Percentiles rank a stretch among this genome's conserved stretches.
phyloP scores from a whole-genome alignment of 2,888 invertebrate species.

The Thymelicus lineola region DNA sequence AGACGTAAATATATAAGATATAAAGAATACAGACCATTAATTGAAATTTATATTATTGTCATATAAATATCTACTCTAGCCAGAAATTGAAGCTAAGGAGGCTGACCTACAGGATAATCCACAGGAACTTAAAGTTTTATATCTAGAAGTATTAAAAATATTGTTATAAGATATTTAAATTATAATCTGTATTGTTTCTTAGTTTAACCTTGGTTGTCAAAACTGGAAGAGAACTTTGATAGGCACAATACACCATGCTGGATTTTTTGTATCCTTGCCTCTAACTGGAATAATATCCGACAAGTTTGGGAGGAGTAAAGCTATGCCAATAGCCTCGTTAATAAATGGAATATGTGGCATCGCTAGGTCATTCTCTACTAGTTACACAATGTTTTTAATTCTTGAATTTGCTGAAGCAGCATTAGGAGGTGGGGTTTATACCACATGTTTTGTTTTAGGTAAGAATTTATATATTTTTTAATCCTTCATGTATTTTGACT shows the following conservation, averaged over 20 bases:
- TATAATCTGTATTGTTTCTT: conserved; percentile 47
- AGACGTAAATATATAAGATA: too few species aligned
- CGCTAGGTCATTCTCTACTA: conserved; percentile 71
- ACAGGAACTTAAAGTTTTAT: too few species aligned
- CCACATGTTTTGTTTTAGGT: conserved; percentile 75
- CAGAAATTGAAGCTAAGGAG: too few species aligned
- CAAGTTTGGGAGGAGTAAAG: conserved; percentile 85
- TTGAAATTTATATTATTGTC: too few species aligned
- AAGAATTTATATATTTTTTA: conserved; percentile 36
- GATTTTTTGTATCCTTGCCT: conserved; percentile 86
- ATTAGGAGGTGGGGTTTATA: conserved; percentile 68
- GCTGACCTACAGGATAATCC: too few species aligned
- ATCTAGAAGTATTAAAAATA: too few species aligned
- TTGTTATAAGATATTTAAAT: too few species aligned
- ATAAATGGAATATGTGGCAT: conserved; percentile 68
- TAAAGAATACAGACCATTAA: too few species aligned
- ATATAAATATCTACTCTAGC: too few species aligned
- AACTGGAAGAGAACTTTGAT: conserved; percentile 87
- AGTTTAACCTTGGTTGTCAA: conserved; percentile 85
- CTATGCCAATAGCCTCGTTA: conserved; percentile 72
- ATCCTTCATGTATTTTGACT: conserved; percentile 22
- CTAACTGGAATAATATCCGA: conserved; percentile 87
- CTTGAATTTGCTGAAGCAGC: conserved; percentile 74
- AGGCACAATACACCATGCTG: conserved; percentile 87
- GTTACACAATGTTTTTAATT: conserved; percentile 67